Percentiles rank a stretch among this genome's conserved stretches.
These are phyloP conservation scores for Enteromius trimaculatus DNA, from an alignment of 2,797 vertebrate species.

Conservation along the genomic window DNA sequence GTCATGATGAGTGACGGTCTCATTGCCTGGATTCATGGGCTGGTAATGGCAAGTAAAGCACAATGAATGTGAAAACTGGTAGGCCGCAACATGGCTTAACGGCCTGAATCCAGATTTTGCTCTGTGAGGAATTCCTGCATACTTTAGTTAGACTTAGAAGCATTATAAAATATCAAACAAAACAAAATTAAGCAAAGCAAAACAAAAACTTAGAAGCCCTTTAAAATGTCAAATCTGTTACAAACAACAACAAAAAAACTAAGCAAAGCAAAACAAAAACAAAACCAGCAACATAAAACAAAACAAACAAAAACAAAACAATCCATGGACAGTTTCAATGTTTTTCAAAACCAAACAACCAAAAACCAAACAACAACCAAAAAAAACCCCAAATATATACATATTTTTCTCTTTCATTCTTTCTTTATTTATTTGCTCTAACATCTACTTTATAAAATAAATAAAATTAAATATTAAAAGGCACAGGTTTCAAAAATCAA, in stretches of 20 bases:
- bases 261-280: too few species aligned
- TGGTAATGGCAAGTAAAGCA: conserved; percentile 32
- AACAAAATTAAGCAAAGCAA: neutral
- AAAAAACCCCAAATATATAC: too few species aligned
- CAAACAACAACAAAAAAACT: neutral
- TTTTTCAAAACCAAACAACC: too few species aligned
- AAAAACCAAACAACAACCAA: too few species aligned
- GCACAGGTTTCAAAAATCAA: neutral
- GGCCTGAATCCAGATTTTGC: neutral
- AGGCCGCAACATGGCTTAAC: neutral
- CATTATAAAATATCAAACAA: neutral
- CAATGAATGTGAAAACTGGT: neutral
- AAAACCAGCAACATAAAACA: too few species aligned
- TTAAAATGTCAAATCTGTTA: too few species aligned
- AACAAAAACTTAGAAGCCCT: too few species aligned
- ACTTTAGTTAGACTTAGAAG: neutral
- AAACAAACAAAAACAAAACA: too few species aligned
- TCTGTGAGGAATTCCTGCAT: neutral
- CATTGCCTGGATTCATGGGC: conserved; percentile 30
- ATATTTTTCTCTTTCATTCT: too few species aligned
- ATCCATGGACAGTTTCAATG: too few species aligned
- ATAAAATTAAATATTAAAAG: neutral
- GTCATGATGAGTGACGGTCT: conserved; percentile 32
- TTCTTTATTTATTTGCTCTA: too few species aligned
- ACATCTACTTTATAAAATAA: too few species aligned